Conservation (phyloP, 2,888 invertebrate genomes). For the Euclidia mi region DNA sequence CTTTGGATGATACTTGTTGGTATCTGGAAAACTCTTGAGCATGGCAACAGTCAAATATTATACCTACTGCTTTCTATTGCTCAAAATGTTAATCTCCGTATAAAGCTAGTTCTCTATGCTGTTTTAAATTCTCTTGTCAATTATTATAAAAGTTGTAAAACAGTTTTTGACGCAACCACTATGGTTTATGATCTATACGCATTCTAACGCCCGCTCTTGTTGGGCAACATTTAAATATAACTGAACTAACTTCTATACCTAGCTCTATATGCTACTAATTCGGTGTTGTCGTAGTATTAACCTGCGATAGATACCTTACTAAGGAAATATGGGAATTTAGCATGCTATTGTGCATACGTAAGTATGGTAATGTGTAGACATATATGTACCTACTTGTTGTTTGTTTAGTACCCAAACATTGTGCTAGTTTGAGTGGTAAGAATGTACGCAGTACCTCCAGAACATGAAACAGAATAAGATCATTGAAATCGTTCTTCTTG, state of each 20-base stretch:
- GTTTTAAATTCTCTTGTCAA: too few species aligned
- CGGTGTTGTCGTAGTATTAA: constrained; percentile 24
- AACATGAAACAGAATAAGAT: constrained; percentile 20
- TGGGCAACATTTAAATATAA: too few species aligned
- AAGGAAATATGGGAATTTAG: constrained; percentile 35
- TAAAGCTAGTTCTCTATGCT: constrained; percentile 9
- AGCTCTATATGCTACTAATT: constrained; percentile 1
- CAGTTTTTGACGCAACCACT: too few species aligned
- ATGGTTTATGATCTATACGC: background rate
- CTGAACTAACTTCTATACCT: too few species aligned
- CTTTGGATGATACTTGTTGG: constrained; percentile 31
- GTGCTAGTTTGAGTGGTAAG: constrained; percentile 40
- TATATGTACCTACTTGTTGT: too few species aligned
- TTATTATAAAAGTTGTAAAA: too few species aligned
- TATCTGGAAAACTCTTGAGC: constrained; percentile 50
- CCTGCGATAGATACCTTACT: constrained; percentile 10
- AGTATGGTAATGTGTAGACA: too few species aligned
- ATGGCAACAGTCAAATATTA: constrained; percentile 37
- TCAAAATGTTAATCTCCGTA: too few species aligned
- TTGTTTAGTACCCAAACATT: constrained; percentile 22
- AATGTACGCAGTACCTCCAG: constrained; percentile 44
- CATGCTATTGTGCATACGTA: constrained; percentile 28
- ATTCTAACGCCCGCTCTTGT: too few species aligned
- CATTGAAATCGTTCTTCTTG: too few species aligned
- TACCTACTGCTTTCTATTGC: background rate